Percentiles rank a stretch among this genome's conserved stretches.
These are phyloP conservation scores for Montipora capitata DNA, from an alignment of 92 coral and sea anemone species.

Conservation along the genomic window DNA sequence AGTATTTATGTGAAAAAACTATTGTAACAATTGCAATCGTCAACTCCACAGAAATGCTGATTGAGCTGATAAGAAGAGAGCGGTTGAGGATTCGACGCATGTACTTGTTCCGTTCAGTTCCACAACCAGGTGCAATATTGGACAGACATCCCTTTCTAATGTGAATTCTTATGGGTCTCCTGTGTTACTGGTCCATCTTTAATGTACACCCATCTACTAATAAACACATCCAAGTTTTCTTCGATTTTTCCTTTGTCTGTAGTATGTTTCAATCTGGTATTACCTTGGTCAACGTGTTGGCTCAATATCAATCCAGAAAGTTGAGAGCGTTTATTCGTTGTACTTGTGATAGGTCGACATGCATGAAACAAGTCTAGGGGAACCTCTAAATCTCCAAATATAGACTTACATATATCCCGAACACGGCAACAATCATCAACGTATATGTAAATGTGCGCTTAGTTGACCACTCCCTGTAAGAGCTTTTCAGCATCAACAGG, in stretches of 20 bases:
- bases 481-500: no score
- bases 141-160: slow-evolving; percentile 59
- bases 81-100: slow-evolving; percentile 37
- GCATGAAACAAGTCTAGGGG: slow-evolving; percentile 56
- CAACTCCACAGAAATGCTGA: slow-evolving; percentile 24
- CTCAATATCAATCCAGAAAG: slow-evolving; percentile 48
- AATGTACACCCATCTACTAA: not conserved
- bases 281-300: slow-evolving; percentile 33
- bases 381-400: slow-evolving; percentile 28
- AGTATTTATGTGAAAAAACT: slow-evolving; percentile 22
- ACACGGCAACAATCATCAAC: slow-evolving; percentile 63
- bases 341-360: slow-evolving; percentile 12
- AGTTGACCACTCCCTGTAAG: no score
- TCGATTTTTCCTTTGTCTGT: not conserved
- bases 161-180: slow-evolving; percentile 48
- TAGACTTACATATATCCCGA: slow-evolving; percentile 3
- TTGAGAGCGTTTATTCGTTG: slow-evolving; percentile 27
- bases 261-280: slow-evolving; percentile 10
- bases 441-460: not conserved
- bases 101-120: slow-evolving; percentile 65
- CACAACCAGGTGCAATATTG: slow-evolving; percentile 60
- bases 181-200: slow-evolving; percentile 13
- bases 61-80: slow-evolving; percentile 15
- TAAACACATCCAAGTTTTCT: slow-evolving; percentile 40
- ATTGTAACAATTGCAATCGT: slow-evolving; percentile 28